Percentiles rank a stretch among this genome's conserved stretches.
Evolutionary conservation across 2,113 vertebrate genomes (phyloP).

Genomic region (Scartelaos histophorus): DNA sequence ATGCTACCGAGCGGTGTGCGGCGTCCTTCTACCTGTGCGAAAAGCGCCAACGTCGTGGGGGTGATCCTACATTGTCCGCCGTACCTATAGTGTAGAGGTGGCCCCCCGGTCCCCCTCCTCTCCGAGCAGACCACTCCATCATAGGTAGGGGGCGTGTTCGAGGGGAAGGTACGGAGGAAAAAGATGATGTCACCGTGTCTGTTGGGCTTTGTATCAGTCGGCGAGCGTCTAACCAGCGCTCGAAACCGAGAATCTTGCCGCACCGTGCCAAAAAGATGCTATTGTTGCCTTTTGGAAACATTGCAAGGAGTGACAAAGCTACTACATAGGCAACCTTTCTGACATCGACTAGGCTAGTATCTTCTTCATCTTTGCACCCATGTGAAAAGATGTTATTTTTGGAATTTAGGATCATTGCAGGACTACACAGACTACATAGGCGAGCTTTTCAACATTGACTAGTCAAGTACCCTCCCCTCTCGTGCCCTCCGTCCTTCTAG

Average conservation of each 20-base stretch:
- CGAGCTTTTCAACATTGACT: neutral
- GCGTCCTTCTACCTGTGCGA: slow-evolving; percentile 65
- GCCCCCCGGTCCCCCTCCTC: neutral
- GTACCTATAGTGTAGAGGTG: neutral
- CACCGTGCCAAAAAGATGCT: neutral
- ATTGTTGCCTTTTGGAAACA: no score
- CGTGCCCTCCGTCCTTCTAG: neutral
- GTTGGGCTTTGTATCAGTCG: slow-evolving; percentile 57
- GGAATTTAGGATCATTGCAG: neutral
- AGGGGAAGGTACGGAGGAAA: slow-evolving; percentile 58
- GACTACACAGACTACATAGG: neutral
- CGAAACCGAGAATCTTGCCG: neutral
- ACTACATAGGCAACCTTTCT: no score
- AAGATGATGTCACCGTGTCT: slow-evolving; percentile 74
- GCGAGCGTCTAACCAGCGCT: slow-evolving; percentile 27
- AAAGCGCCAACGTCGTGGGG: slow-evolving; percentile 36
- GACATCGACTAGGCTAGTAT: no score
- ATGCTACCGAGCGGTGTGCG: slow-evolving; percentile 33
- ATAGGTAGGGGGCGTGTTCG: slow-evolving; percentile 57
- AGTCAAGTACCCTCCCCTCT: neutral
- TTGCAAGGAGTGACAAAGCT: no score
- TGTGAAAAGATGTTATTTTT: neutral
- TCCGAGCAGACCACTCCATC: slow-evolving; percentile 39
- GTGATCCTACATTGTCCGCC: slow-evolving; percentile 46
- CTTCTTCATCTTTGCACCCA: no score